phyloP scores from a whole-genome alignment of 2,797 vertebrate species.

The Toxotes lorentzi region DNA sequence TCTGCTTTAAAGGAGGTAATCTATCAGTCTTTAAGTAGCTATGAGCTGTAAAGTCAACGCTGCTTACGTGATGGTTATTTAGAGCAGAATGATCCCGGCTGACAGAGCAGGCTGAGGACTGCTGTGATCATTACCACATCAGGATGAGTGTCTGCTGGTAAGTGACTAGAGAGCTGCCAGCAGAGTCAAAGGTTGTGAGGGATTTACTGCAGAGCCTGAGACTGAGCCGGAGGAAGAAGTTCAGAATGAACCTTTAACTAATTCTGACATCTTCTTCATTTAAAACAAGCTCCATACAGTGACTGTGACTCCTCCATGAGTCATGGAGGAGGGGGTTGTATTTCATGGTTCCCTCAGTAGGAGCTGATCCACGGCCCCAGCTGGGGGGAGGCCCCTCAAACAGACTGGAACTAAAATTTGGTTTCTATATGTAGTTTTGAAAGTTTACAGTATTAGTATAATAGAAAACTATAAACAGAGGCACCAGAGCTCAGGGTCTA shows the following conservation, averaged over 20 bases:
- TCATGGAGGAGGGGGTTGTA: too few species aligned
- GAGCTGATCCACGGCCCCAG: too few species aligned
- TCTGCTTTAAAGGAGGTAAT: not conserved
- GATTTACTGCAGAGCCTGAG: not conserved
- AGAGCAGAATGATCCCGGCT: not conserved
- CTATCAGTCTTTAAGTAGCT: not conserved
- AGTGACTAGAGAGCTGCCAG: not conserved
- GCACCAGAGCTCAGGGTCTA: too few species aligned
- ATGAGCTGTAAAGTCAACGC: not conserved
- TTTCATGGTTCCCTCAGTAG: too few species aligned
- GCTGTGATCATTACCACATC: slow-evolving; percentile 21
- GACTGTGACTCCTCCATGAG: too few species aligned
- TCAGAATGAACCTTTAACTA: not conserved
- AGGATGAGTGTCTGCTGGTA: slow-evolving; percentile 4
- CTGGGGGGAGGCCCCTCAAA: too few species aligned
- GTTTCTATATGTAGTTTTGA: too few species aligned
- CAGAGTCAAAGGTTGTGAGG: not conserved
- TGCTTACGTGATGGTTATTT: not conserved
- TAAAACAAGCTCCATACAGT: not conserved
- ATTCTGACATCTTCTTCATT: not conserved
- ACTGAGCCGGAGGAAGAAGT: too few species aligned
- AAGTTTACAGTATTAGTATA: too few species aligned
- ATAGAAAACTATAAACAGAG: too few species aligned
- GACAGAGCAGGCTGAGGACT: slow-evolving; percentile 6
- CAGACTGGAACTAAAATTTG: too few species aligned